A percentile compares a stretch with the other conserved stretches of the same genome.
Conservation (phyloP, 1,140 invertebrate species). For the Mactra quadrangularis region DNA sequence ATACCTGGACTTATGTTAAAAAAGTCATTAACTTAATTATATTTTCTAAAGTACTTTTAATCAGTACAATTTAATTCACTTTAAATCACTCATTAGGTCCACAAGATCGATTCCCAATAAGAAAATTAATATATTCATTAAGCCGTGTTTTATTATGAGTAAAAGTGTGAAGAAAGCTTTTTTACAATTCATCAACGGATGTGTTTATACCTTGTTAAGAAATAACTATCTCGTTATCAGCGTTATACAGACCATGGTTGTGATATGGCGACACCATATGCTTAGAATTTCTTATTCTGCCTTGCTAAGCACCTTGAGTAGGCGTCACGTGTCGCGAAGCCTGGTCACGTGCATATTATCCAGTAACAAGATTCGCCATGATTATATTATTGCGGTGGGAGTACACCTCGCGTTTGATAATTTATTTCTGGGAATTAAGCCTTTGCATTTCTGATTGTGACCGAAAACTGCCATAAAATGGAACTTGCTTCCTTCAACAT, state of each 20-base stretch:
- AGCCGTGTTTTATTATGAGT: too few relatives aligned
- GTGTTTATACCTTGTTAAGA: too few relatives aligned
- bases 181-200: too few relatives aligned
- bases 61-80: too few relatives aligned
- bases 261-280: constrained; percentile 19
- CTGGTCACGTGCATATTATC: constrained; percentile 28
- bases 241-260: constrained; percentile 1
- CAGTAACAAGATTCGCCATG: constrained; percentile 6
- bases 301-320: constrained; percentile 20
- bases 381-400: constrained; percentile 5
- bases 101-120: too few relatives aligned
- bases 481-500: constrained; percentile 2
- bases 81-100: too few relatives aligned
- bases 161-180: too few relatives aligned
- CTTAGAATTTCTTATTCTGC: neutral
- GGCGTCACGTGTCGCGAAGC: neutral
- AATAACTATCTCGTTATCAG: constrained; percentile 3
- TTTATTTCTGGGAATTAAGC: constrained; percentile 38
- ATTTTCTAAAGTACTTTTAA: too few relatives aligned
- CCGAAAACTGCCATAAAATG: constrained; percentile 33
- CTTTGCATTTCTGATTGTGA: constrained; percentile 18
- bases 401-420: constrained; percentile 36
- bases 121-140: too few relatives aligned
- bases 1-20: too few relatives aligned
- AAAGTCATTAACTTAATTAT: too few relatives aligned